Percentiles rank a stretch among this genome's conserved stretches.
Evolutionary conservation across 2,797 vertebrate genomes (phyloP).

Genomic region (Vipera latastei): DNA sequence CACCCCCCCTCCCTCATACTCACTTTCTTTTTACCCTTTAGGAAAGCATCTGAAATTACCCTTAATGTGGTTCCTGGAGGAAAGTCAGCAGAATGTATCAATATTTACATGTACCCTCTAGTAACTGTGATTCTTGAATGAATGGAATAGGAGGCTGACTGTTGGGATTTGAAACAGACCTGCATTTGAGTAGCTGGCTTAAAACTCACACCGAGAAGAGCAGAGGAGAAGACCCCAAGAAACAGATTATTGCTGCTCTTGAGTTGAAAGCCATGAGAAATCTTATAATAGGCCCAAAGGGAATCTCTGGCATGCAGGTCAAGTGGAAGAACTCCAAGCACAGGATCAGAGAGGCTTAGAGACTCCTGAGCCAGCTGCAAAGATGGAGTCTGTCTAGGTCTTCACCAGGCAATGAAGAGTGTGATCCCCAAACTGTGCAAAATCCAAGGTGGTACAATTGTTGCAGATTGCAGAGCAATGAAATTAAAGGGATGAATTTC

Average conservation of each 20-base stretch:
- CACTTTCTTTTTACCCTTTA: not conserved
- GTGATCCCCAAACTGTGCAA: slow-evolving; percentile 10
- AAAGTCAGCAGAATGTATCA: not conserved
- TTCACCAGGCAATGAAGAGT: slow-evolving; percentile 25
- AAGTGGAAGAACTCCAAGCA: slow-evolving; percentile 3
- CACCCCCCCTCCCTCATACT: not conserved
- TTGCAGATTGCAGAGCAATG: slow-evolving; percentile 16
- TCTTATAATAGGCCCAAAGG: fast-evolving
- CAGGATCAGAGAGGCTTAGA: not conserved
- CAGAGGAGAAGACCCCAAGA: fast-evolving
- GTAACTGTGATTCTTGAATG: not conserved
- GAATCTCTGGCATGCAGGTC: not conserved
- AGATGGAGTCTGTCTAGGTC: not conserved
- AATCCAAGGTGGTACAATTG: not conserved
- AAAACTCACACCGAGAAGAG: not conserved
- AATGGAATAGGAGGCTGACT: not conserved
- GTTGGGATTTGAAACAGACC: not conserved
- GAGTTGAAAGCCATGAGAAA: not conserved
- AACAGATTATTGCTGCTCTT: not conserved
- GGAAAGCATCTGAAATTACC: not conserved
- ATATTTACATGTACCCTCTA: not conserved
- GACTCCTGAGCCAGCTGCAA: slow-evolving; percentile 32
- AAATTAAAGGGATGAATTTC: not conserved
- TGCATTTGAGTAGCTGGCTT: fast-evolving
- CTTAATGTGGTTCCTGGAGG: not conserved